A percentile compares a stretch with the other conserved stretches of the same genome.
phyloP scores from a whole-genome alignment of 2,888 invertebrate genomes.

The Parnassius glacialis region DNA sequence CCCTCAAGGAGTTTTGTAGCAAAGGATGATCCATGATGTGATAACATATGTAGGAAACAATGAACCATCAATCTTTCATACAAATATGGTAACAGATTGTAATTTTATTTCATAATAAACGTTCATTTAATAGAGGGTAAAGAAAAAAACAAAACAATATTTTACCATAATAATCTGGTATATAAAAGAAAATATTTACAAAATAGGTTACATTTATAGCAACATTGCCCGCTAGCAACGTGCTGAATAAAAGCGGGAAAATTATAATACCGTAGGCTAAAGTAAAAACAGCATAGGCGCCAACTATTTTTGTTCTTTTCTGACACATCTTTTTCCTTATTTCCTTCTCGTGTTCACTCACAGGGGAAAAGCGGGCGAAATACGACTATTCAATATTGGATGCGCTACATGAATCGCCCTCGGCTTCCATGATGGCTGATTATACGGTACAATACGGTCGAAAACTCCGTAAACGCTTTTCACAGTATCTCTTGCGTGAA shows the following conservation, averaged over 20 bases:
- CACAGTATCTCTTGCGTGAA: constrained; percentile 41
- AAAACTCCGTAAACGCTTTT: constrained; percentile 63
- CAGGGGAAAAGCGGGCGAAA: constrained; percentile 56
- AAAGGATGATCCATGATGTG: constrained; percentile 26
- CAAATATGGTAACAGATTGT: too few relatives aligned
- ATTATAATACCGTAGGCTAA: constrained; percentile 61
- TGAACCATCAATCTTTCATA: too few relatives aligned
- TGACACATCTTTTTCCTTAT: constrained; percentile 34
- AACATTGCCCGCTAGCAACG: constrained; percentile 46
- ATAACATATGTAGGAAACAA: too few relatives aligned
- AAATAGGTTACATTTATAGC: constrained; percentile 55
- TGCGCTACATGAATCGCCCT: constrained; percentile 65
- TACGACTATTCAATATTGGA: constrained; percentile 61
- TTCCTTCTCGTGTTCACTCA: constrained; percentile 45
- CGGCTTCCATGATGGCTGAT: constrained; percentile 80
- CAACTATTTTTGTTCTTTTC: constrained; percentile 50
- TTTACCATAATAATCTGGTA: constrained; percentile 16
- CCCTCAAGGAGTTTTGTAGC: too few relatives aligned
- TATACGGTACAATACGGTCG: constrained; percentile 74
- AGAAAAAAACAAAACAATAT: constrained; percentile 37
- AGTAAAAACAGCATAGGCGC: constrained; percentile 55
- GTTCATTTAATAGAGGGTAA: constrained; percentile 47
- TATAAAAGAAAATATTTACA: constrained; percentile 28
- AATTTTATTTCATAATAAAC: constrained; percentile 22
- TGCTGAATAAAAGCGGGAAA: constrained; percentile 76